Percentiles rank a stretch among this genome's conserved stretches.
These are phyloP conservation scores for Tyrophagus putrescentiae DNA, from an alignment of 1,140 invertebrate species.

Conservation along the genomic window DNA sequence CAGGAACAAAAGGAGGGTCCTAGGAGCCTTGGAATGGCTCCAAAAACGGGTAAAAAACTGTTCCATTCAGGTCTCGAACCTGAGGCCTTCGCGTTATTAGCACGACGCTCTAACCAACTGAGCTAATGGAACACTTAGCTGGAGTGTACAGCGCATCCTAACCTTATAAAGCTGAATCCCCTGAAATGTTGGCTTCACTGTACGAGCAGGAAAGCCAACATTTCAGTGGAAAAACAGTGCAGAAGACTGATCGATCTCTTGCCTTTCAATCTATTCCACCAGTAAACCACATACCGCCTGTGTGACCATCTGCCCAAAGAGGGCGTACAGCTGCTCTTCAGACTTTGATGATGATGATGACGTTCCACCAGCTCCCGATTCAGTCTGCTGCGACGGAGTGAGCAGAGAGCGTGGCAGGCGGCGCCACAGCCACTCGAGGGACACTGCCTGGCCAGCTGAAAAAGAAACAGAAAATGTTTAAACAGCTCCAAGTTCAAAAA, in stretches of 20 bases:
- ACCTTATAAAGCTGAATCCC: too few relatives aligned
- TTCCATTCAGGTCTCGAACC: too few relatives aligned
- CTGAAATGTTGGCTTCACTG: too few relatives aligned
- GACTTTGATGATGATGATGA: background rate
- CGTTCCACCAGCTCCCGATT: background rate
- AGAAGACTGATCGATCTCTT: too few relatives aligned
- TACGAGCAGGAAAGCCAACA: background rate
- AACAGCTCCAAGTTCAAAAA: conserved; percentile 5
- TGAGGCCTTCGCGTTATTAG: too few relatives aligned
- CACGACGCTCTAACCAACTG: too few relatives aligned
- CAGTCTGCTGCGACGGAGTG: background rate
- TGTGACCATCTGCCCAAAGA: conserved; percentile 16
- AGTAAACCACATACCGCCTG: conserved; percentile 17
- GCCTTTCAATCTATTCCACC: background rate
- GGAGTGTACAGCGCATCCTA: too few relatives aligned
- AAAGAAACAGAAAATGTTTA: background rate
- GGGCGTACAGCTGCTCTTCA: background rate
- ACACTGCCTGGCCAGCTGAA: conserved; percentile 3
- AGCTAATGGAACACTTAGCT: too few relatives aligned
- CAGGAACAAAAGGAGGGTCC: too few relatives aligned
- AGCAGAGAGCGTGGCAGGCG: background rate
- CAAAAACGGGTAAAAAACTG: too few relatives aligned
- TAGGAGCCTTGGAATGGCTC: too few relatives aligned
- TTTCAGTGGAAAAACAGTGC: background rate
- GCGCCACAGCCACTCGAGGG: conserved; percentile 15